Evolutionary conservation across 2,888 invertebrate species (phyloP), one percentile per base, ranked within the genome.

Genomic region (Tipula confusa): DNA sequence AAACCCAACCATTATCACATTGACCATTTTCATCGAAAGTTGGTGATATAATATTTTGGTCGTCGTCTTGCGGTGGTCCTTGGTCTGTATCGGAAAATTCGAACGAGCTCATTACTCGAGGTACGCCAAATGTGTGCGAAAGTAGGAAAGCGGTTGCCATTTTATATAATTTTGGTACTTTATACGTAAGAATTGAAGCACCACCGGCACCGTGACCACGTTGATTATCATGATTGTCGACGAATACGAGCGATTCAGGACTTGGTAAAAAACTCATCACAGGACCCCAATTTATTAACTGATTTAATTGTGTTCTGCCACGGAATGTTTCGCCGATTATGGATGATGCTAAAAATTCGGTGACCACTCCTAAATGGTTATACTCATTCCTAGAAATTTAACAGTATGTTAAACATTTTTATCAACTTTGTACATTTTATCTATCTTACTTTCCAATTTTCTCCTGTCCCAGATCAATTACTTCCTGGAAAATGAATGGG

Each of bases 191-290:
- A 28, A 82, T 82, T 4, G 93, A 86, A 9, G 89, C 90, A 82
- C 91, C 91, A 4, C 88, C 89, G 80, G 91, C 92, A 79, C 92
- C 92, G 85, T 93, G 92, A 4, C 93, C 93, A 87, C 97, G 91
- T 88, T 96, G 96, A 87, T 94, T 95, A 88, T 97, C 97, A 87
- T 97, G 97, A 89, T 97, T 97, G 87, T 96, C 96, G 83, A 96
- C 92, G 87, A 96, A 96, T 13, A 93, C 92, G 0, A 96, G 87
- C 3, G 94, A 91, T 84, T 92, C 92, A 0, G 86, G 86, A 0
- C 91, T 90, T 28, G 91, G 89, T 0, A 94, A 86, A n/a, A 95
- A 90, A 64, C 90, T 91, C 94, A 94, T 94, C n/a, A 87, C 88
- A 1, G 91, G 88, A 33, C 93, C 93, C 9, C 91, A 91, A 90